These are phyloP conservation scores for Aphrocallistes beatrix DNA, from an alignment of 37 sponge, comb jelly and placozoan species.

Conservation along the genomic window DNA sequence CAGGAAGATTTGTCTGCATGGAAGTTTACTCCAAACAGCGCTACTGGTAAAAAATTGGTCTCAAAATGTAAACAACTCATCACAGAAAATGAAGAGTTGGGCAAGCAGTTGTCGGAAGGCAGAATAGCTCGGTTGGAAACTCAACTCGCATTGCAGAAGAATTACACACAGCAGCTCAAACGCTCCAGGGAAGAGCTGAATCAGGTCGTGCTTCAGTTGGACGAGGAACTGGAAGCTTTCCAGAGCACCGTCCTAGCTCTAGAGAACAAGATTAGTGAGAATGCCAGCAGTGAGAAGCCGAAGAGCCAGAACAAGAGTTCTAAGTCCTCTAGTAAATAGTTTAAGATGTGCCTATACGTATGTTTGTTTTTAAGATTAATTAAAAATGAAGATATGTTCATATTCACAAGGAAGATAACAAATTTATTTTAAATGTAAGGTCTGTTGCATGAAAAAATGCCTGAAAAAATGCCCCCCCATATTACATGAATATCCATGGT, in stretches of 20 bases:
- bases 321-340: background rate
- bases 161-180: conserved; percentile 60
- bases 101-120: conserved; percentile 87
- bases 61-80: conserved; percentile 73
- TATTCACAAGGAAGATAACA: background rate
- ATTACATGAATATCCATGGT: too few species aligned
- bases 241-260: background rate
- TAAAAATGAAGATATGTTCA: background rate
- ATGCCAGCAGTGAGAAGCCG: background rate
- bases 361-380: background rate
- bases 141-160: conserved; percentile 82
- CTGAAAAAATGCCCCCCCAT: too few species aligned
- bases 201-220: background rate
- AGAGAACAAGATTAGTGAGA: background rate
- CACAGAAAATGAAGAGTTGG: conserved; percentile 86
- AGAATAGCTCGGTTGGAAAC: conserved; percentile 79
- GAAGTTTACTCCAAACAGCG: conserved; percentile 96
- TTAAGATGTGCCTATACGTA: background rate
- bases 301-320: conserved; percentile 15
- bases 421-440: background rate
- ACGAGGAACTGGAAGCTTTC: background rate
- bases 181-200: background rate
- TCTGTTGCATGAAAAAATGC: background rate
- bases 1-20: conserved; percentile 92
- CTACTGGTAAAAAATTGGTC: conserved; percentile 84